Evolutionary conservation across 2,113 vertebrate genomes (phyloP), one percentile per base, ranked within the genome.

Genomic region (Bubo scandiacus): DNA sequence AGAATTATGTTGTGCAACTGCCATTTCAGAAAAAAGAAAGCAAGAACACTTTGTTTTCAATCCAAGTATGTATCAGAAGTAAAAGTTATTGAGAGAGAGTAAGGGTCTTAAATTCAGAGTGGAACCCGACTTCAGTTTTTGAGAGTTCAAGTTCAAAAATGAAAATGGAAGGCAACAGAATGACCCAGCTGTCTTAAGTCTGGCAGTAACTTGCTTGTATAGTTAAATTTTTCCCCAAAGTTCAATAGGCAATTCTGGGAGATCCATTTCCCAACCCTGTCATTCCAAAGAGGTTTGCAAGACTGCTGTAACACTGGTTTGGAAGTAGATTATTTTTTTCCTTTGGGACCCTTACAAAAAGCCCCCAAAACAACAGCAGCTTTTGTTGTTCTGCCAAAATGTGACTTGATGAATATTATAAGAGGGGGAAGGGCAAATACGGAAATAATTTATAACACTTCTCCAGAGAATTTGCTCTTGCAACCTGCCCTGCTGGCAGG

Each of bases 371-470:
- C 15, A 94, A 86, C 74, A 92, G 63, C 68, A 92, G 75, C 59
- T 86, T 92, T 78, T 97, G 47, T 79, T 91, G 81, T 62, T 87
- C 71, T 97, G 86, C 94, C 94, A 97, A 90, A 93, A 62, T 34
- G 32, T 66, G 54, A 86, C 4, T 87, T 84, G 73, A 93, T 87
- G 36, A 89, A 79, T 90, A 38, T 92, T 92, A 91, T 62, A 72
- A 54, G 42, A 90, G 38, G 71, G 55, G 45, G 59, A 88, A 94
- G 79, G 82, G 85, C 57, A 77, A 88, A 81, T 38, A 83, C 27
- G 93, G 47, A 91, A 85, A 90, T 92, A 94, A 96, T 81, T 94
- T 90, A 81, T 36, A 90, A 49, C 40, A 52, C 78, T 75, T 73
- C 86, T 90, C 87, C 52, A 94, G 91, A 96, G 89, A 74, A 62